A percentile compares a stretch with the other conserved stretches of the same genome.
Conservation (phyloP, 37 sponge, comb jelly and placozoan species). For the Ephydatia muelleri region DNA sequence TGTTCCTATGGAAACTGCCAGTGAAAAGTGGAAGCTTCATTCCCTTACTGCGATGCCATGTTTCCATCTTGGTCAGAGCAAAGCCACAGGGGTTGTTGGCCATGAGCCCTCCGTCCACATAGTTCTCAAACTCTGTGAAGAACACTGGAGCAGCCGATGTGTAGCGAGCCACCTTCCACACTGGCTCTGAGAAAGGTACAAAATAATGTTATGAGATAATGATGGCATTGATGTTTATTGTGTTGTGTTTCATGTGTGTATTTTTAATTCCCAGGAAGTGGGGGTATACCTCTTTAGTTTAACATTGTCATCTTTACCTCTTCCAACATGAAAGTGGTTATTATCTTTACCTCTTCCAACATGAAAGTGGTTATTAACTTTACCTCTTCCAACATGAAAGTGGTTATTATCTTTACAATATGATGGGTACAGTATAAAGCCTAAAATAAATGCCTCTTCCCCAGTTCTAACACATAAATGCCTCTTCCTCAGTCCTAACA, state of each 20-base stretch:
- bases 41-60: not conserved
- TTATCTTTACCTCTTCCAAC: too few species aligned
- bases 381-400: too few species aligned
- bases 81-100: constrained; percentile 67
- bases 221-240: not conserved
- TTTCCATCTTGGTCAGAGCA: constrained; percentile 43
- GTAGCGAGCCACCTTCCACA: constrained; percentile 64
- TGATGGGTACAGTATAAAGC: too few species aligned
- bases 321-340: too few species aligned
- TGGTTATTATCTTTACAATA: too few species aligned
- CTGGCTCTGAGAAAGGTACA: constrained; percentile 21
- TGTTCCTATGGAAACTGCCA: constrained; percentile 35
- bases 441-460: too few species aligned
- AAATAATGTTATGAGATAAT: not conserved
- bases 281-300: too few species aligned
- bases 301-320: too few species aligned
- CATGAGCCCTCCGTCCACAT: constrained; percentile 62
- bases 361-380: too few species aligned
- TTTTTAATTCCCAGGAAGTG: too few species aligned
- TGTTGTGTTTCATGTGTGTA: not conserved
- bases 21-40: constrained; percentile 10
- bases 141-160: constrained; percentile 53
- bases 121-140: constrained; percentile 61
- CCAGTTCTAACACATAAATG: too few species aligned
- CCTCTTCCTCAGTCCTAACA: too few species aligned